Conservation (phyloP, 2,113 vertebrate species). For the Dasyprocta punctata region DNA sequence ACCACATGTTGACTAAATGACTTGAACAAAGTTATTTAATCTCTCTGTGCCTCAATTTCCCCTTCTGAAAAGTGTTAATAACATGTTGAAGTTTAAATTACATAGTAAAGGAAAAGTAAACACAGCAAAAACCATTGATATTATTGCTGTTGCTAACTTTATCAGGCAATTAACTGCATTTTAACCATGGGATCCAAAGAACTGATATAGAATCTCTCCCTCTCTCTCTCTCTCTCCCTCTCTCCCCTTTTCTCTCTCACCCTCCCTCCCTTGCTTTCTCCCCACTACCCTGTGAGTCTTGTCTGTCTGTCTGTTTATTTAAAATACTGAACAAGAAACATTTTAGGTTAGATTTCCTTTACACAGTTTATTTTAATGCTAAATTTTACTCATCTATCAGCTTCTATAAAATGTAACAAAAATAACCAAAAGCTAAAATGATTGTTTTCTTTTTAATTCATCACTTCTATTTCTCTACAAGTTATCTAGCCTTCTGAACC, state of each 20-base stretch:
- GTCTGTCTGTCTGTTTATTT: background rate
- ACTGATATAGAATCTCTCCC: background rate
- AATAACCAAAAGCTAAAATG: background rate
- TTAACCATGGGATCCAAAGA: background rate
- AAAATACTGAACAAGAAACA: conserved; percentile 1
- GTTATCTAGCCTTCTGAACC: background rate
- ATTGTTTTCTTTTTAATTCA: background rate
- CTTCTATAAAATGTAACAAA: background rate
- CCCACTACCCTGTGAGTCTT: no score
- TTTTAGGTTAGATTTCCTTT: conserved; percentile 33
- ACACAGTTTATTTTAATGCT: background rate
- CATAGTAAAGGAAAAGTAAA: background rate
- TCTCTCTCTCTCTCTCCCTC: no score
- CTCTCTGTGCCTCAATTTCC: background rate
- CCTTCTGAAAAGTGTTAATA: conserved; percentile 16
- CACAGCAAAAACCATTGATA: background rate
- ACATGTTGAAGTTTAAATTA: conserved; percentile 54
- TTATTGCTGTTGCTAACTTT: background rate
- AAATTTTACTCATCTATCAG: background rate
- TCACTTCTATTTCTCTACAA: conserved; percentile 14
- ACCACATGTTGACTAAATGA: background rate
- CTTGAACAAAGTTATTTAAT: background rate
- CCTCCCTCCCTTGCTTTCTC: background rate
- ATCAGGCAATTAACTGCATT: background rate
- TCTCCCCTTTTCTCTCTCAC: background rate